Percentiles rank a stretch among this genome's conserved stretches.
Conservation (phyloP, 1,140 invertebrate genomes). For the Matsumurasca onukii region DNA sequence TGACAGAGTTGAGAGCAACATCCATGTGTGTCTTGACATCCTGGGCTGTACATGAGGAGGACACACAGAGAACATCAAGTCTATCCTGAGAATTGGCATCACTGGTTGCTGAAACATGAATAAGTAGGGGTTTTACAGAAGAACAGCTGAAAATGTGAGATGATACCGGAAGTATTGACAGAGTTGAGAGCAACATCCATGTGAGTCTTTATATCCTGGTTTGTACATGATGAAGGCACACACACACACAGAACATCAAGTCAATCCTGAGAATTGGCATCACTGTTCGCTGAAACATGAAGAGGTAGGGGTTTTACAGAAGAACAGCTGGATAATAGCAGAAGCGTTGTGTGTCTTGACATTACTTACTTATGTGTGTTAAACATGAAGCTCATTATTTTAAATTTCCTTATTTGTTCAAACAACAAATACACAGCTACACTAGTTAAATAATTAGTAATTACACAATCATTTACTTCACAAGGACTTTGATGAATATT, state of each 20-base stretch:
- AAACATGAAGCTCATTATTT: too few relatives aligned
- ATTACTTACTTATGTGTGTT: too few relatives aligned
- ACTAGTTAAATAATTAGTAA: too few relatives aligned
- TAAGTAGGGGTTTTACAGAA: background rate
- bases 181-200: conserved; percentile 3
- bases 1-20: background rate
- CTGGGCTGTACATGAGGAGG: background rate
- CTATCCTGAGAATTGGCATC: background rate
- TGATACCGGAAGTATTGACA: background rate
- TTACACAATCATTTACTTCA: too few relatives aligned
- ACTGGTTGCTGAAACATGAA: background rate
- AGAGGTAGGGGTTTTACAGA: too few relatives aligned
- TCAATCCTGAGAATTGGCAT: background rate
- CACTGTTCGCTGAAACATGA: background rate
- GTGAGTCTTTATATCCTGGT: background rate
- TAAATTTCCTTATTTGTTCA: too few relatives aligned
- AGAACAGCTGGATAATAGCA: too few relatives aligned
- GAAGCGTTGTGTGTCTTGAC: too few relatives aligned
- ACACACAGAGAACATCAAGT: conserved; percentile 8
- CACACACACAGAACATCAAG: conserved; percentile 8
- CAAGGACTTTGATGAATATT: too few relatives aligned
- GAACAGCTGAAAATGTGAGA: conserved; percentile 8
- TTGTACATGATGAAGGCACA: background rate
- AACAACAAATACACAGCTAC: too few relatives aligned
- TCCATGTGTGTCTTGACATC: conserved; percentile 3